A percentile compares a stretch with the other conserved stretches of the same genome.
Conservation (phyloP, 1,140 invertebrate genomes). For the Temnothorax nylanderi region DNA sequence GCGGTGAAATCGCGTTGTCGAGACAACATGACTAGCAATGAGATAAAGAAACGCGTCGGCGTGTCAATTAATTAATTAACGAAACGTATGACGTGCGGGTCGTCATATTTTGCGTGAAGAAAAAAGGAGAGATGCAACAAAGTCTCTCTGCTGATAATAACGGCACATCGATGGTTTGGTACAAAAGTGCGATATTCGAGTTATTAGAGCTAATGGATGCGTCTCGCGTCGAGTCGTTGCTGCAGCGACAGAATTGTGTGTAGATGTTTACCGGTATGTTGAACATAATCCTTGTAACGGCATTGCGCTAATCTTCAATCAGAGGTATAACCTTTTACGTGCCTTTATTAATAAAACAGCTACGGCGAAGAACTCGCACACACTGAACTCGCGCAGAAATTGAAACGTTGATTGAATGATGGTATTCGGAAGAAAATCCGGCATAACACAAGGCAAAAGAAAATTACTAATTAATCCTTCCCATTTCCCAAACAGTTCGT, state of each 20-base stretch:
- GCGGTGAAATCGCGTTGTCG: not conserved
- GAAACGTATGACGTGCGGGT: not conserved
- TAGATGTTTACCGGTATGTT: not conserved
- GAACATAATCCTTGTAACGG: not conserved
- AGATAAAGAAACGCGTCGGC: not conserved
- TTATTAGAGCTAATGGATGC: not conserved
- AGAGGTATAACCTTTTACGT: not conserved
- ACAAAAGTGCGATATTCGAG: not conserved
- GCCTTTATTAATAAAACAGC: not conserved
- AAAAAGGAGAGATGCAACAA: not conserved
- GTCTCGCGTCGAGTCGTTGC: not conserved
- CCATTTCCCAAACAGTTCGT: not conserved
- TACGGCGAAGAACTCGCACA: not conserved
- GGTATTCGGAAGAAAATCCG: not conserved
- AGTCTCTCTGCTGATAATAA: not conserved
- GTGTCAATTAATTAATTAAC: slow-evolving; percentile 21
- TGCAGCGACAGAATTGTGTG: not conserved
- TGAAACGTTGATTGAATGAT: not conserved
- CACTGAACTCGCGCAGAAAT: not conserved
- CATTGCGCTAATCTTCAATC: not conserved
- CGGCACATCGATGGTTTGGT: not conserved
- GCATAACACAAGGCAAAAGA: not conserved
- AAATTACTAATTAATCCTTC: slow-evolving; percentile 17
- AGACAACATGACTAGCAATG: not conserved
- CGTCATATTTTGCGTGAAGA: not conserved